Evolutionary conservation across 2,113 vertebrate species (phyloP).

Genomic region (Felis catus): DNA sequence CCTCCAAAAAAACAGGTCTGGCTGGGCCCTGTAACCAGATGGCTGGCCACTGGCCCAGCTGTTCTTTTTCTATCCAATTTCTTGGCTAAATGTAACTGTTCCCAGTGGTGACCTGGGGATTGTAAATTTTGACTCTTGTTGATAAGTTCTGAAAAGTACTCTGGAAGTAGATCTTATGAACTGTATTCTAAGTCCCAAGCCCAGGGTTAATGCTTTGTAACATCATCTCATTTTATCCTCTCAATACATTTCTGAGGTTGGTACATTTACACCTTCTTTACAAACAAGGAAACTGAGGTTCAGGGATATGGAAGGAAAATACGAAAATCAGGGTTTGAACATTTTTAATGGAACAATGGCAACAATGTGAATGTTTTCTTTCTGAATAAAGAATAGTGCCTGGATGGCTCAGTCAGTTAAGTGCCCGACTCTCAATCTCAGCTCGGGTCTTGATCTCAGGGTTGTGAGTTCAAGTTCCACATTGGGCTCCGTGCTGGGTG

Average conservation of each 20-base stretch:
- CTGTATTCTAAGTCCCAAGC: neutral
- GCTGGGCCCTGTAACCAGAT: slow-evolving; percentile 18
- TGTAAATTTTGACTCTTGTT: slow-evolving; percentile 13
- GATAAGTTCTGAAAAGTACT: slow-evolving; percentile 3
- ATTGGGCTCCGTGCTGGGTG: no score
- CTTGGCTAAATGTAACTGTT: neutral
- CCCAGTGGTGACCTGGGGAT: neutral
- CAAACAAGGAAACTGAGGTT: neutral
- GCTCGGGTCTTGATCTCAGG: no score
- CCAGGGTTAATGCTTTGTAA: neutral
- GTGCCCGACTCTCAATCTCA: no score
- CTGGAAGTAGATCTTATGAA: neutral
- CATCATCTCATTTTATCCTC: neutral
- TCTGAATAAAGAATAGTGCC: neutral
- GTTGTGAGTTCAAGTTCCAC: no score
- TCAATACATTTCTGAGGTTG: neutral
- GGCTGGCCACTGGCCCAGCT: slow-evolving; percentile 25
- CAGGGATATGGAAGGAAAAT: neutral
- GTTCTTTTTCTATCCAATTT: neutral
- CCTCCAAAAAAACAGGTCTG: neutral
- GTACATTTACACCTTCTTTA: neutral
- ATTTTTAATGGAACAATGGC: neutral
- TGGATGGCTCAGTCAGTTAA: no score
- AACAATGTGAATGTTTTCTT: neutral
- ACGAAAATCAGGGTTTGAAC: neutral